A percentile compares a stretch with the other conserved stretches of the same genome.
phyloP scores from a whole-genome alignment of 2,797 vertebrate species.

The Darevskia nairensis region DNA sequence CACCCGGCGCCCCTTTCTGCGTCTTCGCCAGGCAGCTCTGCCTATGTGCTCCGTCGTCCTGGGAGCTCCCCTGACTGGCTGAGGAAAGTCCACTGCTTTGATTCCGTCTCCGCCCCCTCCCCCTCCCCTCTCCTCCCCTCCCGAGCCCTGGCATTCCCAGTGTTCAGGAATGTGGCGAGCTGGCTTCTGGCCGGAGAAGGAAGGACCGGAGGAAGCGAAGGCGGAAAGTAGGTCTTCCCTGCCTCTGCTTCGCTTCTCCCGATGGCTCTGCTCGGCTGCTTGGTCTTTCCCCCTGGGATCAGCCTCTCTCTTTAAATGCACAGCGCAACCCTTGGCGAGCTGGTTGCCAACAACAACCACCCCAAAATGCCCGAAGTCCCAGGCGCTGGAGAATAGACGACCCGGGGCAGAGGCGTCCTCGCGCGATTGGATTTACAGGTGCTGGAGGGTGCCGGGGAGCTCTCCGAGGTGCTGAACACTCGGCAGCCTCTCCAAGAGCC shows the following conservation, averaged over 20 bases:
- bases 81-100: conserved; percentile 9
- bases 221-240: conserved; percentile 14
- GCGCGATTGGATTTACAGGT: not conserved
- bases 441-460: conserved; percentile 25
- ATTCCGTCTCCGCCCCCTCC: conserved; percentile 50
- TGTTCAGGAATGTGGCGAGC: conserved; percentile 57
- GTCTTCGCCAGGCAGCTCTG: not conserved
- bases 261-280: not conserved
- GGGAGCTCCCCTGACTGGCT: conserved; percentile 34
- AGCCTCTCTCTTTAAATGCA: not conserved
- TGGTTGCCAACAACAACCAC: conserved; percentile 35
- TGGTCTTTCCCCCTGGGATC: not conserved
- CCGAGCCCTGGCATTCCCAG: conserved; percentile 10
- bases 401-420: not conserved
- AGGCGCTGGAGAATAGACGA: not conserved
- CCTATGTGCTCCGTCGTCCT: conserved; percentile 48
- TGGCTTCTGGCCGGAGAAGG: conserved; percentile 45
- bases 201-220: conserved; percentile 14
- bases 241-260: not conserved
- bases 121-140: conserved; percentile 8
- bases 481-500: not conserved
- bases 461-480: conserved; percentile 74
- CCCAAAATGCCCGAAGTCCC: conserved; percentile 16
- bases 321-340: conserved; percentile 35
- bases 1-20: not conserved